Conservation (phyloP, 2,797 vertebrate species). For the Amazonetta brasiliensis region DNA sequence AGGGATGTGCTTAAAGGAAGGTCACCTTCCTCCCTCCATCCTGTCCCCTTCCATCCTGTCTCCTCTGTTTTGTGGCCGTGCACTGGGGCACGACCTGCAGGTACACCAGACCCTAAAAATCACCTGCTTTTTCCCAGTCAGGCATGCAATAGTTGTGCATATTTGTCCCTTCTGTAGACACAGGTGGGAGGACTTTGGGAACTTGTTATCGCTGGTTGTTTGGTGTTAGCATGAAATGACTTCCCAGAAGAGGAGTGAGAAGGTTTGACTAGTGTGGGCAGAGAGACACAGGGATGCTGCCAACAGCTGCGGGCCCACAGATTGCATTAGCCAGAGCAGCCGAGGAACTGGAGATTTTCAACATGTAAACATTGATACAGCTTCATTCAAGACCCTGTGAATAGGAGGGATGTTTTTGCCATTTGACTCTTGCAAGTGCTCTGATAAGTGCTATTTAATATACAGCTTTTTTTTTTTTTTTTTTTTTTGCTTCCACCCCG, state of each 20-base stretch:
- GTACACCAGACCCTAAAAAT: background rate
- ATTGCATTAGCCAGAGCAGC: background rate
- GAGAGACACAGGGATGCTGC: background rate
- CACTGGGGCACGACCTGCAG: background rate
- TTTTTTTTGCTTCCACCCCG: constrained; percentile 23
- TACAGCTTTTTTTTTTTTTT: constrained; percentile 9
- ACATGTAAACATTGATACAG: rapidly evolving
- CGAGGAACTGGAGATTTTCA: background rate
- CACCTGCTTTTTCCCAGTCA: background rate
- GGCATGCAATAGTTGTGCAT: background rate
- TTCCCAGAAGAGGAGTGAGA: background rate
- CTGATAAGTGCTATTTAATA: background rate
- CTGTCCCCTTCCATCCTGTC: background rate
- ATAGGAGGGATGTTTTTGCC: background rate
- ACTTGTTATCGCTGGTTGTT: background rate
- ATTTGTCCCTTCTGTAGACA: background rate
- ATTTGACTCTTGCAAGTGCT: background rate
- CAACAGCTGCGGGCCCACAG: background rate
- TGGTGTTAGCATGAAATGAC: background rate
- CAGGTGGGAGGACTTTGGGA: background rate
- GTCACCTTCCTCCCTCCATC: background rate
- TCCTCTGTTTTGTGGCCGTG: background rate
- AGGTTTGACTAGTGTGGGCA: background rate
- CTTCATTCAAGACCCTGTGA: background rate
- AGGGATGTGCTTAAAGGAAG: background rate